phyloP scores from a whole-genome alignment of 2,113 vertebrate genomes.

The Leucopsar rothschildi region DNA sequence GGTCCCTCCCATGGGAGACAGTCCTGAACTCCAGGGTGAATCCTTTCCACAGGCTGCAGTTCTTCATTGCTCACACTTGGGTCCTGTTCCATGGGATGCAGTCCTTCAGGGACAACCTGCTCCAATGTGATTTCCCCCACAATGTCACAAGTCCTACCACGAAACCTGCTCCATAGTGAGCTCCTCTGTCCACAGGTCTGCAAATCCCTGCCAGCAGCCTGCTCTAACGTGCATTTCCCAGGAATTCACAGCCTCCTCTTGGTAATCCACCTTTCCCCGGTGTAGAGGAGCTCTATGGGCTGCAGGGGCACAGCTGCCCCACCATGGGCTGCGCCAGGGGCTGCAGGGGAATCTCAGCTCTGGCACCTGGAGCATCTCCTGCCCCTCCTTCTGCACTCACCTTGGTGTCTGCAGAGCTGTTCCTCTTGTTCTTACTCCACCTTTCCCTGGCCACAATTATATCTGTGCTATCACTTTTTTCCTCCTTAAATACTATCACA shows the following conservation, averaged over 20 bases:
- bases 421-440: fast-evolving
- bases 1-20: background rate
- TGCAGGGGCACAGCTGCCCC: background rate
- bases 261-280: background rate
- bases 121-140: background rate
- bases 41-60: background rate
- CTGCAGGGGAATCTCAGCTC: background rate
- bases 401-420: background rate
- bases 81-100: background rate
- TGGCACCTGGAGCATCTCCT: background rate
- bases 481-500: background rate
- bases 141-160: background rate
- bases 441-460: background rate
- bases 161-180: background rate
- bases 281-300: background rate
- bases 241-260: background rate
- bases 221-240: fast-evolving
- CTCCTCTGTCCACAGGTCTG: background rate
- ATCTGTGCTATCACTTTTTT: background rate
- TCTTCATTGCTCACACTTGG: background rate
- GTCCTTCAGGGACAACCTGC: background rate
- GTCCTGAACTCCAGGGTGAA: background rate
- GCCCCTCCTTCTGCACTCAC: background rate
- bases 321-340: background rate
- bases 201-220: background rate